These are phyloP conservation scores for Falco naumanni DNA, from an alignment of 2,797 vertebrate genomes.

Conservation along the genomic window DNA sequence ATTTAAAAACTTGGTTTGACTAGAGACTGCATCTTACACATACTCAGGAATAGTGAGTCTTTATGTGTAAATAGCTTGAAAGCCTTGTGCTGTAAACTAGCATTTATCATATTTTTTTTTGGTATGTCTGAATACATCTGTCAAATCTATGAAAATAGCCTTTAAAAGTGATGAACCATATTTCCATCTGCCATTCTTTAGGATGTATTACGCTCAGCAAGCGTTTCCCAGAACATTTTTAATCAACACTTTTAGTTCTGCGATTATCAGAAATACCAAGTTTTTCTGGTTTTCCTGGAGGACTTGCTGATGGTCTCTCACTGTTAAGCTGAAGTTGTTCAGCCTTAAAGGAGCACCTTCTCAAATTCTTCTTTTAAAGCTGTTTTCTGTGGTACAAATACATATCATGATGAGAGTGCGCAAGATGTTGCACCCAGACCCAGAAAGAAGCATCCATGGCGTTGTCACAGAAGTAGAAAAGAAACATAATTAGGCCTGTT, in stretches of 20 bases:
- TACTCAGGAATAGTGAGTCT: neutral
- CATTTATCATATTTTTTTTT: conserved; percentile 10
- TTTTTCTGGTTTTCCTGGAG: conserved; percentile 29
- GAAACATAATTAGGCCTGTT: neutral
- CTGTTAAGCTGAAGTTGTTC: neutral
- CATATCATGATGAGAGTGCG: rapidly evolving
- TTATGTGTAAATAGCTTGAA: conserved; percentile 42
- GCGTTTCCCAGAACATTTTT: conserved; percentile 33
- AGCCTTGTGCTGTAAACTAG: conserved; percentile 40
- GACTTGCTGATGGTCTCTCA: neutral
- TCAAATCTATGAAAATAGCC: conserved; percentile 65
- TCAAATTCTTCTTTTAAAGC: neutral
- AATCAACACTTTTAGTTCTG: neutral
- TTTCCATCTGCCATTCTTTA: conserved; percentile 58
- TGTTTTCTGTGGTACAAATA: neutral
- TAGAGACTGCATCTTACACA: neutral
- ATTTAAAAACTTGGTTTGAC: neutral
- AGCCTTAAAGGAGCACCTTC: neutral
- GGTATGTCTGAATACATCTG: conserved; percentile 65
- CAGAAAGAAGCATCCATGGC: neutral
- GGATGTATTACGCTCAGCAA: conserved; percentile 4
- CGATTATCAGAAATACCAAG: neutral
- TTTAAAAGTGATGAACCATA: conserved; percentile 40
- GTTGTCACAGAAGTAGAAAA: neutral
- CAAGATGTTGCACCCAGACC: neutral